A percentile compares a stretch with the other conserved stretches of the same genome.
phyloP scores from a whole-genome alignment of 92 coral and sea anemone genomes.

The Phenganax stokvisi region DNA sequence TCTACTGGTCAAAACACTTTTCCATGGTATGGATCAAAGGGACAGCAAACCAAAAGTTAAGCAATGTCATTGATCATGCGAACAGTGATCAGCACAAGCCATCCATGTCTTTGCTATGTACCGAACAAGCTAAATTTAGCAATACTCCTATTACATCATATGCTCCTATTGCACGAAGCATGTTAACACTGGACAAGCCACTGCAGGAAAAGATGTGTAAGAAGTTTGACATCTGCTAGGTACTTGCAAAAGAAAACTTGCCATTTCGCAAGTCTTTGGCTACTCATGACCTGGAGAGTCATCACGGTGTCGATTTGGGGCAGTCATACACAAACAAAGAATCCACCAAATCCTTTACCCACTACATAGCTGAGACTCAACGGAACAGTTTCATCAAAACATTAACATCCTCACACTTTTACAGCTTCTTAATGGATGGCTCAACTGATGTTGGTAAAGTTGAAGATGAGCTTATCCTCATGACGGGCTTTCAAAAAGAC shows the following conservation, averaged over 20 bases:
- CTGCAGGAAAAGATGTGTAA: constrained; percentile 32
- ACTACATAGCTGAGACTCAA: constrained; percentile 7
- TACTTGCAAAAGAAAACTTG: constrained; percentile 50
- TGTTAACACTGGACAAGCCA: neutral
- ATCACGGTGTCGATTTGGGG: constrained; percentile 54
- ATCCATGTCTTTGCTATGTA: constrained; percentile 14
- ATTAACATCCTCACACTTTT: constrained; percentile 24
- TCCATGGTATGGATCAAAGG: neutral
- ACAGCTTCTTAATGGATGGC: constrained; percentile 47
- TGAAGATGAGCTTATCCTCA: constrained; percentile 29
- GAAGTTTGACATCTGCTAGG: constrained; percentile 43
- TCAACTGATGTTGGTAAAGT: constrained; percentile 51
- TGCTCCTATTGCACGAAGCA: constrained; percentile 10
- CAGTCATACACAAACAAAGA: constrained; percentile 36
- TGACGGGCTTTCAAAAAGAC: constrained; percentile 5
- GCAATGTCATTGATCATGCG: constrained; percentile 10
- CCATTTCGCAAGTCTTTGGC: constrained; percentile 47
- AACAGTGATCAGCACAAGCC: constrained; percentile 2
- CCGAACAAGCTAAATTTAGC: neutral
- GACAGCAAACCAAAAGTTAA: neutral
- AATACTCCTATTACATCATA: constrained; percentile 1
- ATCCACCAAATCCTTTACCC: constrained; percentile 13
- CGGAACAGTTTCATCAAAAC: neutral
- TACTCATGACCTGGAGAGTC: constrained; percentile 41
- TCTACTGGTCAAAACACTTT: neutral